Conservation (phyloP, 2,888 invertebrate genomes). For the Leucoptera coffeella region DNA sequence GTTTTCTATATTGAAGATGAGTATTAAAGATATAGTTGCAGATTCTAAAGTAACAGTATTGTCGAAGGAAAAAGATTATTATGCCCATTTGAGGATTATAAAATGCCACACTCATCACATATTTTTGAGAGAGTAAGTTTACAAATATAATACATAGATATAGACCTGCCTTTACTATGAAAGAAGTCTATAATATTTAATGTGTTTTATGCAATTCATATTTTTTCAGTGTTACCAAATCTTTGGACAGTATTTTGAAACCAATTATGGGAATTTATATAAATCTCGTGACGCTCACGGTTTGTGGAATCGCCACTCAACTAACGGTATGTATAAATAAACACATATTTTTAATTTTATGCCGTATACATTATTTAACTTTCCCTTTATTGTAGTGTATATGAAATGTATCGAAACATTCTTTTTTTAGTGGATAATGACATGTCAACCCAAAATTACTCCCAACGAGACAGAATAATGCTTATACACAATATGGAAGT, state of each 20-base stretch:
- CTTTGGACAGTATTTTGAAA: constrained; percentile 15
- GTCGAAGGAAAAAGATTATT: constrained; percentile 13
- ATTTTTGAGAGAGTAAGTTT: constrained; percentile 19
- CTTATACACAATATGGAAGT: no score
- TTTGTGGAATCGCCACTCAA: constrained; percentile 26
- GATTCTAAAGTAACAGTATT: constrained; percentile 11
- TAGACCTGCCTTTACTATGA: no score
- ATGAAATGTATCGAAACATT: no score
- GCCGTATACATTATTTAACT: no score
- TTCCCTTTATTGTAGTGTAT: no score
- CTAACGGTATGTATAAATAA: constrained; percentile 25
- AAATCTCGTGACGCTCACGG: constrained; percentile 19
- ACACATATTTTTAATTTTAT: no score
- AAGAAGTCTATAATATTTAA: no score
- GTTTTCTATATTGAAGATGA: constrained; percentile 15
- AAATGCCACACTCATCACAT: constrained; percentile 18
- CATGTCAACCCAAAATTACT: no score
- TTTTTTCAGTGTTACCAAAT: constrained; percentile 17
- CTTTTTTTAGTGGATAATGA: no score
- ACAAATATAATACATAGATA: no score
- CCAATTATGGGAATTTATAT: constrained; percentile 29
- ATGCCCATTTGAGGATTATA: constrained; percentile 20
- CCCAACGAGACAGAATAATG: no score
- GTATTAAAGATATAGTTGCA: constrained; percentile 20
- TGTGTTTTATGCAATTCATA: no score